A percentile compares a stretch with the other conserved stretches of the same genome.
Evolutionary conservation across 23 tunicate genomes (phyloP).

Genomic region (Clavelina lepadiformis): DNA sequence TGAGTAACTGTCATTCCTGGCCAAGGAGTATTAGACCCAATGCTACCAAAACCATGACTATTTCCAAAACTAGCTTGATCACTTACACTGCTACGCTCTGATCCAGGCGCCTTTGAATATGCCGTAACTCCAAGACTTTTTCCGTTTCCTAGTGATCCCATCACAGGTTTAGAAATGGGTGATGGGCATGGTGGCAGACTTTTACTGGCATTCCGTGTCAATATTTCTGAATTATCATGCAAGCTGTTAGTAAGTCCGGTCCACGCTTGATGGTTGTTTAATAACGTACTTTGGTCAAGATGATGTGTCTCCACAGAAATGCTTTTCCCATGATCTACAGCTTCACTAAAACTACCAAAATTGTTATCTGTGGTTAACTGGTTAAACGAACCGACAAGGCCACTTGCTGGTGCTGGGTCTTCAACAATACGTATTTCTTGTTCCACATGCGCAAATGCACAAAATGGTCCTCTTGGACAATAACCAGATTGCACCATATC

Average conservation of each 20-base stretch:
- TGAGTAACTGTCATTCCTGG: conserved; percentile 19
- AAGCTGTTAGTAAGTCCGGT: too few relatives aligned
- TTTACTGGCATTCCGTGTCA: conserved; percentile 16
- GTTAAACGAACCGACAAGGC: conserved; percentile 13
- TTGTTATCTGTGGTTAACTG: conserved; percentile 3
- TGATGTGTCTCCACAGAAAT: too few relatives aligned
- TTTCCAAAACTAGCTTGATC: conserved; percentile 8
- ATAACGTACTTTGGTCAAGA: too few relatives aligned
- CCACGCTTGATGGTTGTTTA: too few relatives aligned
- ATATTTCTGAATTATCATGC: not conserved
- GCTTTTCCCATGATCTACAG: too few relatives aligned
- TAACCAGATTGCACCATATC: conserved; percentile 98
- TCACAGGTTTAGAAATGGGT: conserved; percentile 42
- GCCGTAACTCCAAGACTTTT: conserved; percentile 1
- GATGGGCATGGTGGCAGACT: conserved; percentile 62
- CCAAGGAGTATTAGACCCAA: conserved; percentile 46
- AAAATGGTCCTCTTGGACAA: conserved; percentile 98
- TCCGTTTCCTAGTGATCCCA: conserved; percentile 12
- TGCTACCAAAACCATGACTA: conserved; percentile 15
- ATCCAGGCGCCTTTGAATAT: conserved; percentile 63
- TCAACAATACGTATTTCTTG: conserved; percentile 82
- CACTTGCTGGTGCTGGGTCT: conserved; percentile 17
- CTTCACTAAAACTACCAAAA: too few relatives aligned
- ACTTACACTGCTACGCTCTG: conserved; percentile 38
- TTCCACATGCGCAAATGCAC: conserved; percentile 99